Conservation (phyloP, 1,140 invertebrate genomes). For the Pseudomyrmex gracilis region DNA sequence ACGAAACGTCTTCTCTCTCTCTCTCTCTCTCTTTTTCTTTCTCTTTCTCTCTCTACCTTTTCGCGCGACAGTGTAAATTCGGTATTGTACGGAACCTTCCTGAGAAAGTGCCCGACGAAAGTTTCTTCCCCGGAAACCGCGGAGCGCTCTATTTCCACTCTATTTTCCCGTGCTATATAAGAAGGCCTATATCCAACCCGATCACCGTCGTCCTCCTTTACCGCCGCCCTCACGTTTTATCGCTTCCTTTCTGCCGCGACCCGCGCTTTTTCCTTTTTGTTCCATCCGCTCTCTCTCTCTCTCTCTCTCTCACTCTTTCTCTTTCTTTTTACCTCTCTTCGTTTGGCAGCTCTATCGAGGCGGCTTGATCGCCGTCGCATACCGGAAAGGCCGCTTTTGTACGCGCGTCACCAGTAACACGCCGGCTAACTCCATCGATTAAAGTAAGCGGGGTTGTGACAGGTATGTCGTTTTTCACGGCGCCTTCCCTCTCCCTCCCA, state of each 20-base stretch:
- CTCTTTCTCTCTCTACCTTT: constrained; percentile 10
- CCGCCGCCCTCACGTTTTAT: constrained; percentile 55
- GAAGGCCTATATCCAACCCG: constrained; percentile 29
- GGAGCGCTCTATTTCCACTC: constrained; percentile 56
- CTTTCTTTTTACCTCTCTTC: not conserved
- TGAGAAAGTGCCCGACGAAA: constrained; percentile 69
- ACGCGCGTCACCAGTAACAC: constrained; percentile 69
- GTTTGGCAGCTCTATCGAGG: constrained; percentile 8
- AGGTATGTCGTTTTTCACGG: constrained; percentile 73
- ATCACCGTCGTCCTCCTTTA: not conserved
- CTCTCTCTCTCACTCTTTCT: not conserved
- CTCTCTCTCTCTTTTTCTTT: constrained; percentile 50
- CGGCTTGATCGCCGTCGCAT: constrained; percentile 49
- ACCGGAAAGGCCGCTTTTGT: constrained; percentile 74
- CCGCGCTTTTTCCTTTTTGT: too few species aligned
- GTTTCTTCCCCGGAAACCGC: constrained; percentile 36
- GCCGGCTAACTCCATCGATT: constrained; percentile 70
- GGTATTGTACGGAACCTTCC: constrained; percentile 65
- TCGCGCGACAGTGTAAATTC: constrained; percentile 75
- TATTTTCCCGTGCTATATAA: constrained; percentile 43
- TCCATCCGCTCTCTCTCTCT: not conserved
- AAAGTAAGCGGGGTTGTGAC: constrained; percentile 60
- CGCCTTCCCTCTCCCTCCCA: not conserved
- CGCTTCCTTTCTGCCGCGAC: constrained; percentile 39
- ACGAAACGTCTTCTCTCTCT: constrained; percentile 69